Conservation (phyloP, 1,140 invertebrate genomes). For the Drosophila asahinai region DNA sequence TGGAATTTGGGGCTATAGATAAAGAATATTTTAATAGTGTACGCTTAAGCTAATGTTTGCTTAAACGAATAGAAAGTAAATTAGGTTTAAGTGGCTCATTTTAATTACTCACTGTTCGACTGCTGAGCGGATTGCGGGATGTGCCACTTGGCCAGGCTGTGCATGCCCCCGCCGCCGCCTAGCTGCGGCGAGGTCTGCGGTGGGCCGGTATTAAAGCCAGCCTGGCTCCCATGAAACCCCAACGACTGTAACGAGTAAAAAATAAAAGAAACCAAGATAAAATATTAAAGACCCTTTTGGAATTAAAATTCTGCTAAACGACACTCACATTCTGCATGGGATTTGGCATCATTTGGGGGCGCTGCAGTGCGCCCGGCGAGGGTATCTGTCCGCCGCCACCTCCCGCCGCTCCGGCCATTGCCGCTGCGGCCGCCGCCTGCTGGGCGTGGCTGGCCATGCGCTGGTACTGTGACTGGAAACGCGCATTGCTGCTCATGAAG, state of each 20-base stretch:
- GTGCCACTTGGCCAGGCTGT: conserved; percentile 87
- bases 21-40: not conserved
- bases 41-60: not conserved
- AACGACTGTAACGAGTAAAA: conserved; percentile 62
- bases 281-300: not conserved
- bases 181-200: conserved; percentile 75
- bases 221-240: conserved; percentile 85
- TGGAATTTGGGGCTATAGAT: not conserved
- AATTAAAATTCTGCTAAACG: not conserved
- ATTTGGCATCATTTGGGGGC: conserved; percentile 79
- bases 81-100: not conserved
- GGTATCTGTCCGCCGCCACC: conserved; percentile 77
- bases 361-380: conserved; percentile 72
- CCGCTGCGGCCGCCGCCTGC: conserved; percentile 76
- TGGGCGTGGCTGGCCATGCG: conserved; percentile 83
- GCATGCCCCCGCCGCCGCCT: conserved; percentile 68
- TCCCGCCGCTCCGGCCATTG: conserved; percentile 68
- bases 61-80: not conserved
- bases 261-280: too few species aligned
- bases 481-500: conserved; percentile 80
- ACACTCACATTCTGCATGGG: conserved; percentile 82
- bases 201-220: conserved; percentile 82
- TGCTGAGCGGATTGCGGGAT: conserved; percentile 87
- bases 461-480: conserved; percentile 81
- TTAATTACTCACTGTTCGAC: conserved; percentile 79